Evolutionary conservation across 2,888 invertebrate genomes (phyloP).

Genomic region (Candidula unifasciata): DNA sequence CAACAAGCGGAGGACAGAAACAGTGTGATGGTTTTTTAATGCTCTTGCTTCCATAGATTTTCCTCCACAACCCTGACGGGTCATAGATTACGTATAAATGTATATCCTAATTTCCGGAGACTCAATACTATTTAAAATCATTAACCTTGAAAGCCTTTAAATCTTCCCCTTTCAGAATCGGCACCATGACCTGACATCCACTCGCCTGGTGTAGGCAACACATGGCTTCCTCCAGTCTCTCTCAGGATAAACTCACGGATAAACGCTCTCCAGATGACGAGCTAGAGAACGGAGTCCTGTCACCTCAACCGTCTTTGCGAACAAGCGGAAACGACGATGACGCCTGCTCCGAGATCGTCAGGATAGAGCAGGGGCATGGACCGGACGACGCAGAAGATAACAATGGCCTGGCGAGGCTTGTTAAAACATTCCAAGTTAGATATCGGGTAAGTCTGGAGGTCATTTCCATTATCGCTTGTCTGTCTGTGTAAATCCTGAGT

Average conservation of each 20-base stretch:
- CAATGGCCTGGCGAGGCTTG: slow-evolving; percentile 66
- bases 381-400: slow-evolving; percentile 56
- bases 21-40: no score
- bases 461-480: neutral
- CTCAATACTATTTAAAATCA: no score
- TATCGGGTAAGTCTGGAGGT: slow-evolving; percentile 50
- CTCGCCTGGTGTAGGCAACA: slow-evolving; percentile 13
- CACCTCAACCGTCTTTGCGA: slow-evolving; percentile 67
- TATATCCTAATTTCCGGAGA: no score
- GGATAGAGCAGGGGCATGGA: slow-evolving; percentile 69
- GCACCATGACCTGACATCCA: slow-evolving; percentile 23
- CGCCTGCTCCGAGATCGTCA: slow-evolving; percentile 73
- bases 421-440: slow-evolving; percentile 71
- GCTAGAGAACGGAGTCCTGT: slow-evolving; percentile 72
- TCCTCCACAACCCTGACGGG: no score
- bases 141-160: no score
- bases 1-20: no score
- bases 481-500: neutral
- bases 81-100: no score
- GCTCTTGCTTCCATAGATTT: no score
- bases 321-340: slow-evolving; percentile 64
- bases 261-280: slow-evolving; percentile 57
- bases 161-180: slow-evolving; percentile 1
- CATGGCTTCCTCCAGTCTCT: slow-evolving; percentile 64
- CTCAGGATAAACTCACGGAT: slow-evolving; percentile 62